These are phyloP conservation scores for Mythimna impura DNA, from an alignment of 2,888 invertebrate genomes.

Conservation along the genomic window DNA sequence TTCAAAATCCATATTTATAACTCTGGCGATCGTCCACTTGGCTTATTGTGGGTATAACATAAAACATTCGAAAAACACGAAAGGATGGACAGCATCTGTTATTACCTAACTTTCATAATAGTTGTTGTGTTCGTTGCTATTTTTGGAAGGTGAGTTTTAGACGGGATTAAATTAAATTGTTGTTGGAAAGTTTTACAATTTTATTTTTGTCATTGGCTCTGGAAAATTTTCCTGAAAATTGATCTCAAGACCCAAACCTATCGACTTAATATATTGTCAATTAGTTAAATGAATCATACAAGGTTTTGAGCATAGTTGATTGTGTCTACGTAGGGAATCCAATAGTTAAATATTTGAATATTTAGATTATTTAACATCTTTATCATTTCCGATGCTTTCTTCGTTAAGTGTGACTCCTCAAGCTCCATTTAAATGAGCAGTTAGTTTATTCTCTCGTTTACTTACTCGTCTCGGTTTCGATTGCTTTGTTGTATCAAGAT, in stretches of 20 bases:
- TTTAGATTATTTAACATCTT: background rate
- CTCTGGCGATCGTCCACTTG: conserved; percentile 73
- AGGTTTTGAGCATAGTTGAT: background rate
- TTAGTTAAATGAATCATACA: background rate
- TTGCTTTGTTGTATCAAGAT: conserved; percentile 42
- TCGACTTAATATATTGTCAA: too few species aligned
- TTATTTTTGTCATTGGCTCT: conserved; percentile 6
- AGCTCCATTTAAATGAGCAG: conserved; percentile 16
- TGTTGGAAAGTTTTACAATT: background rate
- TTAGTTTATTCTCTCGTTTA: conserved; percentile 17
- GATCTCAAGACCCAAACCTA: background rate
- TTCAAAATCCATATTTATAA: conserved; percentile 70
- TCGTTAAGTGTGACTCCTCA: background rate
- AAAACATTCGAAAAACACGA: conserved; percentile 54
- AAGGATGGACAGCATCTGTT: conserved; percentile 52
- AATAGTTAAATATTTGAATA: background rate
- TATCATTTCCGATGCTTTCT: background rate
- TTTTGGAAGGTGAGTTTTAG: conserved; percentile 12
- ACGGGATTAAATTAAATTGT: conserved; percentile 14
- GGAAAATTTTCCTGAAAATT: background rate
- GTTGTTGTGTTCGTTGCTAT: conserved; percentile 31
- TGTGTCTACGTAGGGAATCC: background rate
- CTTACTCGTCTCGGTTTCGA: conserved; percentile 27
- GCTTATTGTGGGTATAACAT: conserved; percentile 57
- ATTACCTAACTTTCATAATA: conserved; percentile 55